Conservation (phyloP, 2,113 vertebrate species). For the Aphyosemion australe region DNA sequence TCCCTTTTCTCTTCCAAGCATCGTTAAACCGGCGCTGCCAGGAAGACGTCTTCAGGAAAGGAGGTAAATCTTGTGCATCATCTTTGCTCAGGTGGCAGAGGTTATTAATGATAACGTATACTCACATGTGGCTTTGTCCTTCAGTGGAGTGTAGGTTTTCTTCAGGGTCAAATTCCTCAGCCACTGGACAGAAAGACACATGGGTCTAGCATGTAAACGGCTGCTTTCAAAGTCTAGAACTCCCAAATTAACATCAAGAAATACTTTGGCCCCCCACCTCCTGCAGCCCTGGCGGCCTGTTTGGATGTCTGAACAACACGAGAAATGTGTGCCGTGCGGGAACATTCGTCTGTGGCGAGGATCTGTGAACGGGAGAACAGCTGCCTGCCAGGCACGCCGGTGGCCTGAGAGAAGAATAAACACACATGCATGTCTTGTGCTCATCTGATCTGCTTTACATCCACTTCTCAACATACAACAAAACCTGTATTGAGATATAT, state of each 20-base stretch:
- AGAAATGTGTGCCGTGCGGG: conserved; percentile 68
- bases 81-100: not conserved
- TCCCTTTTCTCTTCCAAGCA: conserved; percentile 18
- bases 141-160: conserved; percentile 74
- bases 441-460: conserved; percentile 7
- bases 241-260: conserved; percentile 38
- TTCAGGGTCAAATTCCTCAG: conserved; percentile 83
- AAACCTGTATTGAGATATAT: not conserved
- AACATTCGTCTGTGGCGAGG: conserved; percentile 74
- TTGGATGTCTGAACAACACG: conserved; percentile 73
- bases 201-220: not conserved
- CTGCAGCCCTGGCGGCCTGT: conserved; percentile 62
- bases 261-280: conserved; percentile 79
- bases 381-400: conserved; percentile 57
- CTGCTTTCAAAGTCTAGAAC: conserved; percentile 8
- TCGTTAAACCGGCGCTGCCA: conserved; percentile 20
- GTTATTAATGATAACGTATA: not conserved
- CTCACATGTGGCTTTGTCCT: conserved; percentile 79
- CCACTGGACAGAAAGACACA: conserved; percentile 31
- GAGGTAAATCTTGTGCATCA: not conserved
- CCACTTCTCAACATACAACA: not conserved
- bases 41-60: conserved; percentile 4
- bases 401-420: conserved; percentile 50
- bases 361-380: conserved; percentile 83
- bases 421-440: not conserved